These are phyloP conservation scores for Dendrolimus kikuchii DNA, from an alignment of 1,140 invertebrate genomes.

Conservation along the genomic window DNA sequence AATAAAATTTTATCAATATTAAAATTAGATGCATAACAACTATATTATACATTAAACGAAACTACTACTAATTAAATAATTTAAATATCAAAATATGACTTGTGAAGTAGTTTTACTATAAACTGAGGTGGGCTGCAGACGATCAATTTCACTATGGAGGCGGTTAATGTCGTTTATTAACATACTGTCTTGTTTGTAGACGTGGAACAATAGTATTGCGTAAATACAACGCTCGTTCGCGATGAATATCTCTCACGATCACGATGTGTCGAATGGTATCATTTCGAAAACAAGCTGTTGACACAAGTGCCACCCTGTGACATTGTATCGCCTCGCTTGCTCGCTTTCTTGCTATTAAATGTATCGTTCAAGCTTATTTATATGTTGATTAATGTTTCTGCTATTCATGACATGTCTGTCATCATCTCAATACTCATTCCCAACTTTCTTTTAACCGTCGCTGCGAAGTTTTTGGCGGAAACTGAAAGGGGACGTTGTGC, in stretches of 20 bases:
- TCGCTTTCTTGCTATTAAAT: neutral
- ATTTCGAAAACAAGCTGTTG: slow-evolving; percentile 60
- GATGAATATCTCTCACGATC: slow-evolving; percentile 34
- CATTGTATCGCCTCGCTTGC: slow-evolving; percentile 16
- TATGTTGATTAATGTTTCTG: neutral
- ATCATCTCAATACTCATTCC: no score
- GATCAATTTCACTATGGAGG: slow-evolving; percentile 1
- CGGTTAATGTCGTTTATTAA: slow-evolving; percentile 1
- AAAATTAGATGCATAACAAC: no score
- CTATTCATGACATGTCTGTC: no score
- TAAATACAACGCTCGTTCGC: slow-evolving; percentile 33
- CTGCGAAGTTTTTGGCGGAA: no score
- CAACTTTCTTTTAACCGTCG: no score
- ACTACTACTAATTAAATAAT: no score
- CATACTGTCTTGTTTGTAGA: slow-evolving; percentile 22
- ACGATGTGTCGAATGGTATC: slow-evolving; percentile 35
- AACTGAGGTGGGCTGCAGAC: neutral
- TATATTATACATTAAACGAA: no score
- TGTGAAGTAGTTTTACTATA: no score
- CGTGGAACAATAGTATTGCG: slow-evolving; percentile 53
- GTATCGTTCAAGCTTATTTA: slow-evolving; percentile 20
- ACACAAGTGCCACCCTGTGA: slow-evolving; percentile 46
- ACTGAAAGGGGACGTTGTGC: no score
- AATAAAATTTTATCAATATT: no score
- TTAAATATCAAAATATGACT: no score